Base-by-base conservation (phyloP, 2,888 invertebrate species). In the Cerastis leucographa region DNA sequence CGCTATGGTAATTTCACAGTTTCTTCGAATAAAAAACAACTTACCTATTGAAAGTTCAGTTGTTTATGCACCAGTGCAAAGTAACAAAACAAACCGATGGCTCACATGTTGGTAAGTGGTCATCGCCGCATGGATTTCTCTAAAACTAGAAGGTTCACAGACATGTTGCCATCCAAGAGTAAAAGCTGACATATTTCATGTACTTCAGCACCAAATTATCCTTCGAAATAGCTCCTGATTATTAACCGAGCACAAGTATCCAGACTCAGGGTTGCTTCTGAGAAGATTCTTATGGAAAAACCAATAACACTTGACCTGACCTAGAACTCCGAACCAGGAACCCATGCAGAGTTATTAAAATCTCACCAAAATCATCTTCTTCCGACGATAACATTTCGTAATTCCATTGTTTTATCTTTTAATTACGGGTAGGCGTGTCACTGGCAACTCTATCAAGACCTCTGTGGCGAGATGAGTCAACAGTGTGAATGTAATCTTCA, bases 391-490 rank as follows among this genome's bases (percentile, higher is more conserved):
- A 61, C 25, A 77, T 83, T 44, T 83, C 67, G 46, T 78, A 80
- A 80, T 71, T 42, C 62, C 14, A 80, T 80, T 80, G 80, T 83
- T 71, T 71, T 25, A 66, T 42, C 0, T 61, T 77, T 49, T 78
- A 74, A 76, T 81, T 61, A 56, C 29, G 5, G 12, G 78, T 76
- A 65, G 85, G 87, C 74, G 87, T 74, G 46, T 12, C 14, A n/a
- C 35, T 54, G 29, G 40, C 46, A 42, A 40, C 29, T 66, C 25
- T 70, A 29, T 62, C 59, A 54, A 67, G 51, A 14, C 19, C 56
- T 44, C 65, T 61, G 59, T 65, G 80, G 68, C 71, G 65, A 76
- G 78, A 81, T 88, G 87, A 85, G 68, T 87, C 85, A 86, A 74
- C 66, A 2, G 29, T n/a, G 51, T 35, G 71, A 74, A 78, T 85